These are phyloP conservation scores for Gila orcuttii DNA, from an alignment of 2,113 vertebrate genomes.

Conservation along the genomic window DNA sequence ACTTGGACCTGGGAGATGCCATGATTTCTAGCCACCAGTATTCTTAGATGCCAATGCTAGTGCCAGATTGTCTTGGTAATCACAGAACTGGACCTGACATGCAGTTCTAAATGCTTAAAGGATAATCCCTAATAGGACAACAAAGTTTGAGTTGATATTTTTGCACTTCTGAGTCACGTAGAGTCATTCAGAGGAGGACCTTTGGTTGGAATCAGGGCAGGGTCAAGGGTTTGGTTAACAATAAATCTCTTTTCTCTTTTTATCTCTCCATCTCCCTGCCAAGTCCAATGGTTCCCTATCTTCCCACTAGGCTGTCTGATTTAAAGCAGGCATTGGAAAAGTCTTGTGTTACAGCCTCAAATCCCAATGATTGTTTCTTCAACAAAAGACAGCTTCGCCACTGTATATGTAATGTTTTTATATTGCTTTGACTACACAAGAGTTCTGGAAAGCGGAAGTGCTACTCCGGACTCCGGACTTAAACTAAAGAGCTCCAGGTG, in stretches of 20 bases:
- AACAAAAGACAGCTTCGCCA: not conserved
- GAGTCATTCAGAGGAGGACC: conserved; percentile 25
- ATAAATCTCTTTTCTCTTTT: conserved; percentile 45
- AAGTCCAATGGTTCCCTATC: not conserved
- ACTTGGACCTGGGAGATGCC: conserved; percentile 60
- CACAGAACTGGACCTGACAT: conserved; percentile 44
- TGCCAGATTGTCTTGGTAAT: conserved; percentile 59
- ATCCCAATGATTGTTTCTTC: not conserved
- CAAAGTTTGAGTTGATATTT: not conserved
- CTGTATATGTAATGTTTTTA: not conserved
- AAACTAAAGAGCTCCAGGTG: conserved; percentile 11
- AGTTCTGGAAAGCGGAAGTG: not conserved
- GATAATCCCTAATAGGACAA: not conserved
- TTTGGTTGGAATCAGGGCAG: conserved; percentile 42
- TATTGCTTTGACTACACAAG: not conserved
- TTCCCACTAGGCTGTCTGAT: not conserved
- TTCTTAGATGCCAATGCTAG: conserved; percentile 68
- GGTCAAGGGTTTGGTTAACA: conserved; percentile 58
- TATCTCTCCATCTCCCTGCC: not conserved
- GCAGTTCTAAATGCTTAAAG: not conserved
- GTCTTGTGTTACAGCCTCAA: conserved; percentile 11
- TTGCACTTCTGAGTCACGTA: not conserved
- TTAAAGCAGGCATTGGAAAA: not conserved
- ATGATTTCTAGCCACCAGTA: conserved; percentile 69
- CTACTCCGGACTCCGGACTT: not conserved